phyloP scores from a whole-genome alignment of 2,797 vertebrate species.

The Halcyon chelicuti region DNA sequence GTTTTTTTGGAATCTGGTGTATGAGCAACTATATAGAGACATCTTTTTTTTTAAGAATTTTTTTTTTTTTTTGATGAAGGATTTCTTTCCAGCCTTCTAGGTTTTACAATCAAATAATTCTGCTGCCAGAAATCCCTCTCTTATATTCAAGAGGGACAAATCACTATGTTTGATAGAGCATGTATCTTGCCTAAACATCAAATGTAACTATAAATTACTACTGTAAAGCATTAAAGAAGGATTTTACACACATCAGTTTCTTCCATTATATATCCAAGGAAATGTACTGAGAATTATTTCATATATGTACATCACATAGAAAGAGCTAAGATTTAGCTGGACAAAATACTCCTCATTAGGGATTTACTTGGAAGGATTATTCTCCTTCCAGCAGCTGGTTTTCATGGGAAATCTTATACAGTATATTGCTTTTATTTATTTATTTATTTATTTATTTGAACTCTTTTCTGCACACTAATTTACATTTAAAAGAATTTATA shows the following conservation, averaged over 20 bases:
- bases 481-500: conserved; percentile 4
- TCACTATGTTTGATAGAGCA: conserved; percentile 58
- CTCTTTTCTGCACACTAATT: not conserved
- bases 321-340: not conserved
- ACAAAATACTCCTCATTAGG: not conserved
- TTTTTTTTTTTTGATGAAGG: conserved; percentile 27
- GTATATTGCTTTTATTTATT: not conserved
- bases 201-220: not conserved
- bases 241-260: conserved; percentile 1
- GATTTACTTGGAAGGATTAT: conserved; percentile 2
- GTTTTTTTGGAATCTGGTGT: conserved; percentile 70
- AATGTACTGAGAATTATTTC: not conserved
- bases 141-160: conserved; percentile 40
- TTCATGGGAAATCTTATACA: not conserved
- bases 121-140: conserved; percentile 40
- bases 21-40: conserved; percentile 23
- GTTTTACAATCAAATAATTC: conserved; percentile 52
- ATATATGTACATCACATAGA: not conserved
- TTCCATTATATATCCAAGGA: not conserved
- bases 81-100: conserved; percentile 49
- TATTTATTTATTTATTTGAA: too few species aligned
- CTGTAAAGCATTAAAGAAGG: not conserved
- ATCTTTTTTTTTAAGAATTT: conserved; percentile 58
- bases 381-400: not conserved
- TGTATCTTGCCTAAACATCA: conserved; percentile 50